phyloP scores from a whole-genome alignment of 2,888 invertebrate genomes.

The Phymatocera aterrima region DNA sequence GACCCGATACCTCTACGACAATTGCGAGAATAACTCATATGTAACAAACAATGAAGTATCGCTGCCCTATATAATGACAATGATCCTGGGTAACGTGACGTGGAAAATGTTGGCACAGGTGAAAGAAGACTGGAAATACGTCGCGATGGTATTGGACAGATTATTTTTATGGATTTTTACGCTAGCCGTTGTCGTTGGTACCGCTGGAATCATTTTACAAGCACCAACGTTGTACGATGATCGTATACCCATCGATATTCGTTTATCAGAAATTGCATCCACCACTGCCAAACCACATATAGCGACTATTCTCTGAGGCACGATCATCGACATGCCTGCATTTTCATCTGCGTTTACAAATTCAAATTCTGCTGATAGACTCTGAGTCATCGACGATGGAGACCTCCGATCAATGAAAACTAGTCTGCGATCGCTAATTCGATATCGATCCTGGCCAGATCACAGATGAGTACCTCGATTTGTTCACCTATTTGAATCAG shows the following conservation, averaged over 20 bases:
- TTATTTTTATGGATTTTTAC: conserved; percentile 98
- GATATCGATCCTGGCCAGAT: too few relatives aligned
- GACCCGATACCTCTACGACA: too few relatives aligned
- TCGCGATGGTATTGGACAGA: conserved; percentile 97
- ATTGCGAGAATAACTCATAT: too few relatives aligned
- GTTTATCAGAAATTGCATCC: conserved; percentile 92
- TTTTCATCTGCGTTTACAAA: conserved; percentile 27
- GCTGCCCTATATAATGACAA: too few relatives aligned
- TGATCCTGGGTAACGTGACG: too few relatives aligned
- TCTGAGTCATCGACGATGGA: not conserved
- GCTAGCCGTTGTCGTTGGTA: conserved; percentile 94
- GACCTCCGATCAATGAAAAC: too few relatives aligned
- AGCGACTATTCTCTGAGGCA: conserved; percentile 73
- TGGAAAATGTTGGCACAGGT: conserved; percentile 78
- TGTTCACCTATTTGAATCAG: too few relatives aligned
- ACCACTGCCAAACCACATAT: conserved; percentile 90
- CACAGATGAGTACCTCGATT: too few relatives aligned
- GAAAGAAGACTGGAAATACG: conserved; percentile 99
- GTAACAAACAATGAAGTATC: too few relatives aligned
- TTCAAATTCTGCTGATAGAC: not conserved
- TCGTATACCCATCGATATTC: conserved; percentile 90
- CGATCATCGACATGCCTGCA: conserved; percentile 45
- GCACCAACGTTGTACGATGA: conserved; percentile 96
- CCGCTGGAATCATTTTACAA: conserved; percentile 95
- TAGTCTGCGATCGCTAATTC: not conserved